Base-by-base conservation (phyloP, 37 sponge, comb jelly and placozoan genomes). In the Hormiphora californensis region DNA sequence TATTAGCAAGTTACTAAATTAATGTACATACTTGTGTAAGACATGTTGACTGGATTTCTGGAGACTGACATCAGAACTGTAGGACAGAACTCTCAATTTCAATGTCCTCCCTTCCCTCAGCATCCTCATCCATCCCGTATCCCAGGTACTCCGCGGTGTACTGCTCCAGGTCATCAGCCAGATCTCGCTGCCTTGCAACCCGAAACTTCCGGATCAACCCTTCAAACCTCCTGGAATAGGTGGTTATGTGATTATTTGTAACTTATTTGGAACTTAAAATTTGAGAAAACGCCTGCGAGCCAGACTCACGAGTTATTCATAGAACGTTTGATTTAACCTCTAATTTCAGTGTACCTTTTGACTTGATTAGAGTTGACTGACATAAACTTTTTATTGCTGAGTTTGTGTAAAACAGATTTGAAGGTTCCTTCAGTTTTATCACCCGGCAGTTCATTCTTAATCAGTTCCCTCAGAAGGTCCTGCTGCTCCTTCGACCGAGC, bases 1-100 rank as follows among this genome's bases (percentile, higher is more conserved):
- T n/a, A n/a, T n/a, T n/a, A n/a, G n/a, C n/a, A n/a, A n/a, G n/a
- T n/a, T n/a, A n/a, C n/a, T n/a, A n/a, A n/a, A n/a, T n/a, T n/a
- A n/a, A n/a, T 59, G 27, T 59, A 65, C 68, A 36, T 1, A 73
- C 81, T 33, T 39, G 17, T 39, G 35, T 73, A 73, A 11, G 46
- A n/a, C 23, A 43, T 21, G 22, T 73, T 73, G 23, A 73, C 81
- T 27, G 81, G 81, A 28, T 73, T 73, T 21, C 81, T 39, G 21
- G 81, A 73, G n/a, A 73, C 81, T 28, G 41, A 7, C 81, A 73
- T 73, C 3, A 73, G 81, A 73, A 73, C 23, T 73, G 81, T 19
- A 73, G 35, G 81, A 73, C 44, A 40, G 23, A 27, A 73, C 23
- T 43, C 35, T 73, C 81, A 33, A 73, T 30, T 22, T 73, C 81